phyloP scores from a whole-genome alignment of 2,888 invertebrate species.

The Octonoba sinensis region DNA sequence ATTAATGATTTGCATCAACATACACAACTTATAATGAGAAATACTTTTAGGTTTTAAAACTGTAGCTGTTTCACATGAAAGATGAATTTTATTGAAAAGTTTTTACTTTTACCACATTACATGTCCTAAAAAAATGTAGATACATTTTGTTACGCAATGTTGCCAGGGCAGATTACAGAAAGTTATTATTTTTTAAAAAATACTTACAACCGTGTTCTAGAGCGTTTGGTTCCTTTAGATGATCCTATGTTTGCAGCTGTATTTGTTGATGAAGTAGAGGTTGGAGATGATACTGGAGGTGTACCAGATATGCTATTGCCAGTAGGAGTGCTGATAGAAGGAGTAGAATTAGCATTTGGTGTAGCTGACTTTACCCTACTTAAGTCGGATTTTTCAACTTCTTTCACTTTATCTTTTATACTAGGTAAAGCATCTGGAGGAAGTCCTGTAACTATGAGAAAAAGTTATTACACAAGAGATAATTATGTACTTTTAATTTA shows the following conservation, averaged over 20 bases:
- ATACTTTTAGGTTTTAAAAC: too few species aligned
- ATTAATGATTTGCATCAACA: too few species aligned
- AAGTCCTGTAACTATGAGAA: conserved; percentile 69
- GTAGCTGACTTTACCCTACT: conserved; percentile 57
- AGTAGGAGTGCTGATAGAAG: conserved; percentile 59
- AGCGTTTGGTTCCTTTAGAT: conserved; percentile 78
- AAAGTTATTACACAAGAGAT: background rate
- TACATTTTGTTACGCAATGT: too few species aligned
- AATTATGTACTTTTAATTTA: background rate
- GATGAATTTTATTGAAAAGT: too few species aligned
- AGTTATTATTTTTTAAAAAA: too few species aligned
- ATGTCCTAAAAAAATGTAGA: too few species aligned
- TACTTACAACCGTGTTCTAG: conserved; percentile 76
- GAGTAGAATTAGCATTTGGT: conserved; percentile 60
- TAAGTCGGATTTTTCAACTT: conserved; percentile 70
- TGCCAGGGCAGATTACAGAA: too few species aligned
- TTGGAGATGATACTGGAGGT: conserved; percentile 74
- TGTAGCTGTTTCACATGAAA: too few species aligned
- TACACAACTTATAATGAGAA: too few species aligned
- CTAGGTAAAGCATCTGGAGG: conserved; percentile 45
- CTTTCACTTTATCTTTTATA: conserved; percentile 82
- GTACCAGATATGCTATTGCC: conserved; percentile 70
- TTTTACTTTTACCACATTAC: too few species aligned
- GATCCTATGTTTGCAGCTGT: conserved; percentile 71
- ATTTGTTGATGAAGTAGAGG: conserved; percentile 74